Base-by-base conservation (phyloP, 2,797 vertebrate species). In the Chromis chromis region DNA sequence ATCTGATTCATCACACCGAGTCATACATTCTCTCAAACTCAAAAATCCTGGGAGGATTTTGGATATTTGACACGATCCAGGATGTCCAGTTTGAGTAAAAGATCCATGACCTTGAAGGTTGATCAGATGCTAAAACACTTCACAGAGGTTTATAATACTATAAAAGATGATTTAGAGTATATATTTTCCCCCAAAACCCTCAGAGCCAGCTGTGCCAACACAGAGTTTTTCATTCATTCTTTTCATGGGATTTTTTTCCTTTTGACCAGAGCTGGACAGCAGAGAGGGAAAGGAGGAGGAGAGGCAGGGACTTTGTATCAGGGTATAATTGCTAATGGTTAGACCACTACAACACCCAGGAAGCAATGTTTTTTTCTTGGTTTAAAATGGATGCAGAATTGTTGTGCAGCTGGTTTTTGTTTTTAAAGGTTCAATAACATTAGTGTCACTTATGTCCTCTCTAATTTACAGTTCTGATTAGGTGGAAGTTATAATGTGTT, bases 81-180 rank as follows among this genome's bases (percentile, higher is more conserved):
- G 39, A 65, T 40, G 36, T 40, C 50, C 52, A 54, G 6, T 54
- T 54, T 54, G 40, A 54, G 50, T 55, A 10, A 55, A 54, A 53
- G 36, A 65, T 55, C 64, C 4, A 6, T 28, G 24, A 66, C 64
- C 52, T 54, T 28, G 17, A 39, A 36, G 48, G 22, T 33, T 40
- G 54, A 44, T 40, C 36, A 55, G 4, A 19, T 0, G 36, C 24
- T 65, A 54, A 65, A 44, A 55, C 17, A 40, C 36, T 54, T 54
- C 50, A 25, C 52, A 14, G 63, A 13, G 50, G 36, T 17, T 28
- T 42, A n/a, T 55, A 54, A 65, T 14, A 27, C n/a, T 28, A 42
- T 27, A 28, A 65, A 54, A 54, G 63, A 65, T 50, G 63, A 65
- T 65, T 28, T 54, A 44, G 36, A 54, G 36, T 50, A 28, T n/a